Evolutionary conservation across 1,140 invertebrate species (phyloP), one percentile per base, ranked within the genome.

Genomic region (Procambarus clarkii): DNA sequence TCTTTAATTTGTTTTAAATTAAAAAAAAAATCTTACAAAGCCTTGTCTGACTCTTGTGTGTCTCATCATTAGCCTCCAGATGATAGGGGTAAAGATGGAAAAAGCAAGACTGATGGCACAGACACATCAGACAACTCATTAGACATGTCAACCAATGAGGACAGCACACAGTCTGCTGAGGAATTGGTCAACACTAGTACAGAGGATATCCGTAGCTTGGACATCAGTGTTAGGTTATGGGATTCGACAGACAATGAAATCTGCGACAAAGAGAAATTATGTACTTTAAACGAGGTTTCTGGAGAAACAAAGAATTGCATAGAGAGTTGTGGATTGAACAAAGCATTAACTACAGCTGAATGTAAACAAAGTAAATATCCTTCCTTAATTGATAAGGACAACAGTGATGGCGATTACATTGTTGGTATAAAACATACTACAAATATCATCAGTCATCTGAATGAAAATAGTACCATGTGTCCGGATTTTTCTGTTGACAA

Each of bases 41-140:
- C 46, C 9, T 15, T 84, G 21, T 48, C 58, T 86, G 76, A 86
- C 74, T 34, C 60, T 9, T 76, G 46, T 78, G n/a, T 86, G 50
- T 77, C 48, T 58, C 21, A 48, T 71, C 78, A 64, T 90, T 76
- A 91, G 71, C 88, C 71, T 34, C 82, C 88, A 44, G 80, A 79
- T 76, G 74, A 34, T 77, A 64, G 58, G 54, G 74, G 48, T 85
- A 58, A 46, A 34, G 82, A 76, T 54, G 13, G 50, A 9, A 58
- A 7, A n/a, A 1, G 24, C 54, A 54, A 58, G 79, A 81, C 21
- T 71, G 69, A n/a, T 24, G 77, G 15, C 58, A 58, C 34, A 64
- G 81, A 76, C 24, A 84, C 69, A 7, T 90, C 81, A 60, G 88
- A 90, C 21, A 74, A 85, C 83, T 91, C 88, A 18, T 78, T 79